These are phyloP conservation scores for Xiphias gladius DNA, from an alignment of 2,113 vertebrate genomes.

Conservation along the genomic window DNA sequence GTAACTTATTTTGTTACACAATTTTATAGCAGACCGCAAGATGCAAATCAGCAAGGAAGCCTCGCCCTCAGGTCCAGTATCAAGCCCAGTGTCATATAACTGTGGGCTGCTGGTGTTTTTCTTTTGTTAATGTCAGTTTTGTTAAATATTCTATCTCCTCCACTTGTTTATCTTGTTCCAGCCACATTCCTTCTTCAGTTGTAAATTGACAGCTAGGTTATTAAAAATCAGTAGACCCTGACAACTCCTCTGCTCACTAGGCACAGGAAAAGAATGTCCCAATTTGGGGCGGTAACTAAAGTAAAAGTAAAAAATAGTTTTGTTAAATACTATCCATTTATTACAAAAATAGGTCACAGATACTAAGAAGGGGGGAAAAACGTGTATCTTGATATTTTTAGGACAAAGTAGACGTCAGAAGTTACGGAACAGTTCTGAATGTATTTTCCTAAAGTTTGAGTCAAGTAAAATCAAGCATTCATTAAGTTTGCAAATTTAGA, in stretches of 20 bases:
- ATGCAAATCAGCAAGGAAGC: neutral
- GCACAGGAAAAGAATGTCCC: slow-evolving; percentile 11
- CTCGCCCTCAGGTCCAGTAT: neutral
- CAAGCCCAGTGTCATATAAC: neutral
- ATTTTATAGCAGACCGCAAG: neutral
- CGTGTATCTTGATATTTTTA: neutral
- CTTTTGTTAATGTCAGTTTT: slow-evolving; percentile 18
- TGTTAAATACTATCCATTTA: neutral
- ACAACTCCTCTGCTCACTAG: slow-evolving; percentile 24
- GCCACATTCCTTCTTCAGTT: slow-evolving; percentile 47
- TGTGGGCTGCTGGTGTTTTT: slow-evolving; percentile 4
- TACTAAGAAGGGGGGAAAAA: neutral
- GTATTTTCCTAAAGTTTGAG: no score
- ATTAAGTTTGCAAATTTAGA: neutral
- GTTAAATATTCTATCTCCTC: slow-evolving; percentile 1
- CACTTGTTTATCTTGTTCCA: slow-evolving; percentile 26
- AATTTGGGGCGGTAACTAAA: neutral
- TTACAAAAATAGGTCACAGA: neutral
- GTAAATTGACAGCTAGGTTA: slow-evolving; percentile 53
- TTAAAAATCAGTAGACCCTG: slow-evolving; percentile 57
- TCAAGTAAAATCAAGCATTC: neutral
- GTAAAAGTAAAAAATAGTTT: neutral
- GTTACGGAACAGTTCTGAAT: neutral
- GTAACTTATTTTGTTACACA: neutral
- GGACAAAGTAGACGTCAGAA: neutral